Evolutionary conservation across 1,140 invertebrate species (phyloP), one percentile per base, ranked within the genome.

Genomic region (Drosophila kohkoa): DNA sequence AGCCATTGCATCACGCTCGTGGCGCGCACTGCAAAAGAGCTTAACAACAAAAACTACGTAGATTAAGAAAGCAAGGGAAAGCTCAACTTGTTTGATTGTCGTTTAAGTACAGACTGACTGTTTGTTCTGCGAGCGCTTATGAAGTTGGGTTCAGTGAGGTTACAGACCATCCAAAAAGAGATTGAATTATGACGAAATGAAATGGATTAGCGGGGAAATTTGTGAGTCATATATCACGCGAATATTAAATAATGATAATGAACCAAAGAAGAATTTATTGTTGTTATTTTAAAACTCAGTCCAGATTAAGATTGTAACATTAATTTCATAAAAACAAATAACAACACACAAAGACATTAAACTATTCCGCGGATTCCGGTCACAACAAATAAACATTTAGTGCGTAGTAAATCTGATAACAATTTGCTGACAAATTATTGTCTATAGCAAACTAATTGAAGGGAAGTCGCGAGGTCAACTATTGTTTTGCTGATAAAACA

Each of bases 1-100:
- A 88, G 52, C 48, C 77, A 78, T 87, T 87, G 77, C 83, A 87
- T 77, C 83, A 87, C 67, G 63, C 72, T 64, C 41, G 41, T 52
- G 62, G 63, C 41, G 43, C 38, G 32, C 25, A 64, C 70, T 68
- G 48, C 13, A 25, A 28, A 62, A 55, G 45, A 38, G 66, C 59
- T 58, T 52, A 64, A 65, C 16, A 63, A 30, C 35, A 7, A 51
- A 46, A 60, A 52, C 46, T 60, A 28, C 16, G 30, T 35, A 38
- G 45, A 73, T 16, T 25, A 15, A 25, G 59, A 38, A 16, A 49
- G 49, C 38, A 45, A 41, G 52, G 13, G 43, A 74, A 62, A 75
- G 58, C 66, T 70, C 67, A 51, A 62, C 32, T 63, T 58, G 43
- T 62, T 58, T 59, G 45, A 65, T 38, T 45, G 62, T 52, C 30